Base-by-base conservation (phyloP, 2,113 vertebrate genomes). In the Scomber colias region DNA sequence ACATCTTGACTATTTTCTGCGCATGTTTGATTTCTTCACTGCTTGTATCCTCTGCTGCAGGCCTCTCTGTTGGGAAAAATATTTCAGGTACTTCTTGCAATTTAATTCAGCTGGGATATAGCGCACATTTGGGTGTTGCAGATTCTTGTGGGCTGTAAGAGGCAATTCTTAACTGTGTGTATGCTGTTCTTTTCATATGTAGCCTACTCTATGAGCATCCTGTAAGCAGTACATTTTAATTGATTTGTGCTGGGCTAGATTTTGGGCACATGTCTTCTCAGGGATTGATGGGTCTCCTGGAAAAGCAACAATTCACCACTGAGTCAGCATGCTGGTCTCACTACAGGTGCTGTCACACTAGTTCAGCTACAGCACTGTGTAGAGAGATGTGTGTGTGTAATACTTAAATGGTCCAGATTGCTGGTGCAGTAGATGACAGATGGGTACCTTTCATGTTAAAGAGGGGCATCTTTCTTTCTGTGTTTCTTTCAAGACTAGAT, bases 11-110 rank as follows among this genome's bases (percentile, higher is more conserved):
- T 56, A 5, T 59, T 57, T 61, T 50, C 3, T 3, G 6, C 61
- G 12, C 56, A 63, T 73, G 31, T 79, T 75, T 74, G 19, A 21
- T 81, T 67, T 79, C 31, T 75, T 67, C 35, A 76, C 72, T 67
- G 53, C 77, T 89, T 85, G 71, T 94, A 81, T 89, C 48, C 72
- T 87, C 59, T 87, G 72, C 87, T 86, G 81, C 89, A 95, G 93
- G 93, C 85, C 45, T 94, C 89, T 88, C 78, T 95, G 75, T 78
- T 92, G 91, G 75, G 84, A 51, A 94, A 79, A 91, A 79, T 95
- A 84, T 91, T 92, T 83, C 92, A 96, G 95, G 95, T 96, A 96
- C 94, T 91, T 82, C 21, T 54, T 75, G 70, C 15, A 56, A 51
- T 48, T 84, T 60, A 62, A 74, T 74, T 75, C 21, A 40, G 45